Evolutionary conservation across 2,113 vertebrate species (phyloP).

Genomic region (Podarcis muralis): DNA sequence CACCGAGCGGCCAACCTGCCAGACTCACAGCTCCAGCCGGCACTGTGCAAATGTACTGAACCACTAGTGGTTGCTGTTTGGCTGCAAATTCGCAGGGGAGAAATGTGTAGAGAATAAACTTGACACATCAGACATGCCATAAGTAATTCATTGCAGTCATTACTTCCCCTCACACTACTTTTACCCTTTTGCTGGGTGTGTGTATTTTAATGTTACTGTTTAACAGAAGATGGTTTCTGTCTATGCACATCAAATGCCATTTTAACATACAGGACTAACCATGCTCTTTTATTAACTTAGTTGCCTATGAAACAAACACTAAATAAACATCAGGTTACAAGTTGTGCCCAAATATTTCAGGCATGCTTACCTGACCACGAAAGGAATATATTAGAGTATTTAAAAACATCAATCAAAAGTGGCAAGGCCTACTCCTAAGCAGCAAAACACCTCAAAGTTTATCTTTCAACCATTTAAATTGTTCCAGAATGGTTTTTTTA

Average conservation of each 20-base stretch:
- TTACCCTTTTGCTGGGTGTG: conserved; percentile 17
- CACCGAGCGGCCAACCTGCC: neutral
- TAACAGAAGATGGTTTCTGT: conserved; percentile 15
- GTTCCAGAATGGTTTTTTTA: no score
- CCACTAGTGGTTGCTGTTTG: conserved; percentile 52
- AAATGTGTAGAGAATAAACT: conserved; percentile 50
- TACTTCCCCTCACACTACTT: conserved; percentile 16
- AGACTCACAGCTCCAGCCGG: conserved; percentile 28
- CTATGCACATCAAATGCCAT: conserved; percentile 34
- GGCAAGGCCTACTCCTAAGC: neutral
- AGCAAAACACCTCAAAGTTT: neutral
- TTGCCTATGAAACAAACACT: neutral
- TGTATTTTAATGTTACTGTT: neutral
- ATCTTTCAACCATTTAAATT: no score
- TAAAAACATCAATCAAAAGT: neutral
- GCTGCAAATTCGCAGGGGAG: conserved; percentile 42
- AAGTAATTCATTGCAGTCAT: conserved; percentile 45
- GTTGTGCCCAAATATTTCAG: neutral
- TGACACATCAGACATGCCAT: conserved; percentile 11
- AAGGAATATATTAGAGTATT: neutral
- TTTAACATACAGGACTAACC: conserved; percentile 33
- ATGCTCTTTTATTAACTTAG: neutral
- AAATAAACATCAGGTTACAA: neutral
- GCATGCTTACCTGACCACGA: neutral
- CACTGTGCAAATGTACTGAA: conserved; percentile 51